Evolutionary conservation across 1,140 invertebrate species (phyloP).

Genomic region (Subanguina moxae): DNA sequence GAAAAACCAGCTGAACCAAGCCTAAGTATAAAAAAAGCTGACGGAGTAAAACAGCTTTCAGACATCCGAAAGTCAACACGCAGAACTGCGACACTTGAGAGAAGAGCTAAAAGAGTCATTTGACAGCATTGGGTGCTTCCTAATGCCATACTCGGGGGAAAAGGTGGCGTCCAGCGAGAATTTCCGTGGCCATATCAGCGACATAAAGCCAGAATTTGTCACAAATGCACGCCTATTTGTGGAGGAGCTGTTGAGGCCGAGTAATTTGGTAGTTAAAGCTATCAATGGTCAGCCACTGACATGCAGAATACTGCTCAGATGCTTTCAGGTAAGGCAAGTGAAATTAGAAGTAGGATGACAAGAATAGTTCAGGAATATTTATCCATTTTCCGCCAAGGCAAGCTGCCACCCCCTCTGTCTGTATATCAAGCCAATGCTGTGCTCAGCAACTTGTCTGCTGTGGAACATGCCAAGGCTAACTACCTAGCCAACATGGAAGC

Average conservation of each 20-base stretch:
- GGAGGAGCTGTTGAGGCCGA: constrained; percentile 78
- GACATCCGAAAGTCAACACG: constrained; percentile 75
- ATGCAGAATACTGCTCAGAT: constrained; percentile 71
- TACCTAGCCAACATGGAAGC: background rate
- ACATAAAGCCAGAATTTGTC: constrained; percentile 86
- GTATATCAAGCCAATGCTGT: constrained; percentile 3
- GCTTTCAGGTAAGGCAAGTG: constrained; percentile 33
- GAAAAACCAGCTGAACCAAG: too few species aligned
- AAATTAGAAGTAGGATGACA: background rate
- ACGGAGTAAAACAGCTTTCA: background rate
- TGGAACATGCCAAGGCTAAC: background rate
- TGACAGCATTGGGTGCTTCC: constrained; percentile 85
- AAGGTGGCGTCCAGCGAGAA: constrained; percentile 82
- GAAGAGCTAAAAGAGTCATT: constrained; percentile 92
- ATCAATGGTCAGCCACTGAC: constrained; percentile 89
- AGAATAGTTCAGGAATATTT: background rate
- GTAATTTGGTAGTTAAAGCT: constrained; percentile 88
- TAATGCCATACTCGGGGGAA: constrained; percentile 95
- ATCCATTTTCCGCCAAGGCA: background rate
- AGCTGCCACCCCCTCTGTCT: constrained; percentile 3
- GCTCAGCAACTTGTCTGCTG: constrained; percentile 1
- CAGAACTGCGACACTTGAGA: constrained; percentile 84
- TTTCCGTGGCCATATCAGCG: constrained; percentile 84
- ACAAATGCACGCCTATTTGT: constrained; percentile 76
- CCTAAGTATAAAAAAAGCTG: too few species aligned